Base-by-base conservation (phyloP, 2,113 vertebrate genomes). In the Saimiri boliviensis region DNA sequence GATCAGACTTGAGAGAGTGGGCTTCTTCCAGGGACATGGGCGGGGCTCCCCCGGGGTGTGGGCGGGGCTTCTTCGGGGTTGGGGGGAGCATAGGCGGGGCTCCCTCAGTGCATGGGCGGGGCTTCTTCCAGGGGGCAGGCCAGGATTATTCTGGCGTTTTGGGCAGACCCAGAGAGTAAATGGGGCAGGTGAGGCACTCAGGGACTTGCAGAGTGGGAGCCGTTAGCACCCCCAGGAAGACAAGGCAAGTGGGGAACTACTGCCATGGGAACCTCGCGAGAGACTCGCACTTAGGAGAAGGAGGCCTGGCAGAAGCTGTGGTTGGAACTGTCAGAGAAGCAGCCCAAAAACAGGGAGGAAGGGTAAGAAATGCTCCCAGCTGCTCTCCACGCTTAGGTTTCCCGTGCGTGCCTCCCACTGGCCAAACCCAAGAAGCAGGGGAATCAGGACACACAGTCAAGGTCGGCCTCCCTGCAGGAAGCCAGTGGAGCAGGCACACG, bases 151-250 rank as follows among this genome's bases (percentile, higher is more conserved):
- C 25, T 5, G 1, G 17, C 23, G 16, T 17, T 4, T 14, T 1
- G 27, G 45, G 27, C 19, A 6, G 32, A 52, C 47, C 7, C 66
- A 14, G 25, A 45, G 42, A 56, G 37, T 35, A 13, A 17, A 32
- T 23, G 6, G 7, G 13, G 16, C 66, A 30, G 20, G 20, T 45
- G 60, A 49, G 16, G 45, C 37, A 0, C 70, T 56, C 54, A 10
- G 91, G 49, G 49, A 40, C 77, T 2, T 9, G 86, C 42, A 1
- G 13, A 16, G 25, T 17, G 56, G 20, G 30, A 30, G 30, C 9
- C 0, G 1, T 30, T 11, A 32, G 40, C 54, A 25, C 19, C 27
- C 20, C 12, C 11, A 52, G 16, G 42, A 42, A 23, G 25, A 16
- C 5, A 80, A 52, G 2, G 2, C 60, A 7, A 52, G 30, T 35